Conservation (phyloP, 2,113 vertebrate genomes). For the Seriola aureovittata region DNA sequence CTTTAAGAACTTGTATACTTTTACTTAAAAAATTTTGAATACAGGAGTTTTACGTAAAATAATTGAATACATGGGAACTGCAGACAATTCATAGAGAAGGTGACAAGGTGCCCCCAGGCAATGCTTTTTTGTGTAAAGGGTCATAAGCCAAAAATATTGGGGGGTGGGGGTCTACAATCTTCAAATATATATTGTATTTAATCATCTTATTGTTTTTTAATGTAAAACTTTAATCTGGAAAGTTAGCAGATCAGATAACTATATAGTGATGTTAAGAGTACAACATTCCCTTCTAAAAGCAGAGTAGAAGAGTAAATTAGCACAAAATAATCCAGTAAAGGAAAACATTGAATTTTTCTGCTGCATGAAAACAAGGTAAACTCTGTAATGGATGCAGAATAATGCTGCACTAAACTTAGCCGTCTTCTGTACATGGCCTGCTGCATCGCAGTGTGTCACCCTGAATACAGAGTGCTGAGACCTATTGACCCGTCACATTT, state of each 20-base stretch:
- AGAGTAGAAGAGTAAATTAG: neutral
- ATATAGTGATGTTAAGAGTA: neutral
- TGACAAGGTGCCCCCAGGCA: no score
- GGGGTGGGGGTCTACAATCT: no score
- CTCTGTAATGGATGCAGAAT: conserved; percentile 12
- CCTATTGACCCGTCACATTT: conserved; percentile 60
- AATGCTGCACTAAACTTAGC: conserved; percentile 13
- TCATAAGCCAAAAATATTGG: no score
- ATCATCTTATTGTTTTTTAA: neutral
- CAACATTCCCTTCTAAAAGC: neutral
- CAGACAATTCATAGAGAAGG: no score
- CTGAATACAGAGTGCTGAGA: conserved; percentile 9
- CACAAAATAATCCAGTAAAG: neutral
- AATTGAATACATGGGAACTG: no score
- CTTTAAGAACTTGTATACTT: no score
- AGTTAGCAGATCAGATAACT: neutral
- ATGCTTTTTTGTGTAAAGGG: no score
- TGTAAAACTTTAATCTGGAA: neutral
- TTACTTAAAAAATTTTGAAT: no score
- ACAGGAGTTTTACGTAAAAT: no score
- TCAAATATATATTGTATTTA: neutral
- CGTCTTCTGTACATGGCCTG: neutral
- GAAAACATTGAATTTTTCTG: neutral
- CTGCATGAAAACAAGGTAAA: conserved; percentile 14
- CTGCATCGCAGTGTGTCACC: conserved; percentile 1